Evolutionary conservation across 2,888 invertebrate genomes (phyloP), one percentile per base, ranked within the genome.

Genomic region (Smittia sp.): DNA sequence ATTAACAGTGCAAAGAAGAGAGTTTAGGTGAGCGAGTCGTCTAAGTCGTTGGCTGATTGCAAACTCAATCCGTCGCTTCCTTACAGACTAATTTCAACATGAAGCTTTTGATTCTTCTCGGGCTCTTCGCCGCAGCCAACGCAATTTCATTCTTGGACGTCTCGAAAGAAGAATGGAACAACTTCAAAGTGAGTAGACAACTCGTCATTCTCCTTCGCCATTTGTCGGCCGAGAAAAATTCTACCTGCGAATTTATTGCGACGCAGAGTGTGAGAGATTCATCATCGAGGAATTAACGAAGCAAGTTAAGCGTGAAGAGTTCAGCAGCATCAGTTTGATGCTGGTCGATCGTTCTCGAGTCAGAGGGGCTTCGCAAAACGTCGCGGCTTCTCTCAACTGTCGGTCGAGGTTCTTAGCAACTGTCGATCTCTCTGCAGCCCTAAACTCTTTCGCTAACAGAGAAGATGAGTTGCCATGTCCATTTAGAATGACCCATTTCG

Each of bases 61-160:
- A 32, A 32, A 32, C 32, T 32, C 32, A 32, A 32, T 9, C 9
- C 9, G 9, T 32, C 9, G 3, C 9, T 32, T 32, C 3, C 3
- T 32, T 32, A 3, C 32, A 32, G 32, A 32, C 32, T 32, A 32
- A 6, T 46, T 46, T 38, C 11, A 72, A 32, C 38, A 84, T 84
- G 85, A 82, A 82, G 77, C 68, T 83, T 41, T 73, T 85, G 20
- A 27, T 85, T 46, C 75, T 84, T 54, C 77, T 86, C 74, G 78
- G 82, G 65, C 13, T 72, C 1, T 77, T 86, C 77, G 78, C 88
- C 77, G 86, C 87, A 75, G 84, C 85, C 1, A 84, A 86, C 70
- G 90, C 91, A 2, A 86, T 92, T 66, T 89, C 90, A 74, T 87
- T 90, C 78, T 84, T 86, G 76, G 91, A 93, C 78, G 85, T 93